Conservation (phyloP, 2,797 vertebrate genomes). For the Spizella passerina region DNA sequence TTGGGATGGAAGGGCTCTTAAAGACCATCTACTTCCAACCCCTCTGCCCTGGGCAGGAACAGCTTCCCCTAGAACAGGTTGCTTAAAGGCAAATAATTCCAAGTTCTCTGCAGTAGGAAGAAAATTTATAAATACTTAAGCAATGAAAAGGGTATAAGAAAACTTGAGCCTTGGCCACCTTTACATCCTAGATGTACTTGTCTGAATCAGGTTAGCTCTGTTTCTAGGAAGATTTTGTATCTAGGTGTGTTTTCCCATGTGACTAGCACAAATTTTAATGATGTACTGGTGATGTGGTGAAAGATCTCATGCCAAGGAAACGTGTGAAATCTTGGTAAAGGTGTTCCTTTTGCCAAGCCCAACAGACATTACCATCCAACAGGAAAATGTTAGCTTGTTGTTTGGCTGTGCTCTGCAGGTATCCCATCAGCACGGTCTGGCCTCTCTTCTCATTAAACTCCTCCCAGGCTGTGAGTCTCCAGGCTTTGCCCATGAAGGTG, state of each 20-base stretch:
- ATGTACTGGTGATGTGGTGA: neutral
- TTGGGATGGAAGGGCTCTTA: neutral
- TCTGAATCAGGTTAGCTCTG: neutral
- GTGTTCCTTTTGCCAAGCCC: neutral
- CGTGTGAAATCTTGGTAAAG: neutral
- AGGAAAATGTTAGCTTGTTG: neutral
- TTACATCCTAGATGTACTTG: neutral
- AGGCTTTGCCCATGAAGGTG: neutral
- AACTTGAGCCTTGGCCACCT: neutral
- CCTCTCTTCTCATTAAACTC: neutral
- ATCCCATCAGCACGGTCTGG: fast-evolving
- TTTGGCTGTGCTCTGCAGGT: neutral
- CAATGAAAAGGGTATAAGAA: neutral
- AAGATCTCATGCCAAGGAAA: neutral
- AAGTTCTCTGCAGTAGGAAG: neutral
- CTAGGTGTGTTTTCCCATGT: neutral
- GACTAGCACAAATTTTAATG: neutral
- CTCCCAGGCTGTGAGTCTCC: fast-evolving
- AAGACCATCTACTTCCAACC: neutral
- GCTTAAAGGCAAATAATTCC: neutral
- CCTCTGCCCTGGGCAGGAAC: neutral
- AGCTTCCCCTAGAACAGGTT: neutral
- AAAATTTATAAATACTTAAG: neutral
- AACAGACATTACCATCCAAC: neutral
- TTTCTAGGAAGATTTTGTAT: neutral